These are phyloP conservation scores for Cygnus buccinator DNA, from an alignment of 2,113 vertebrate species.

Conservation along the genomic window DNA sequence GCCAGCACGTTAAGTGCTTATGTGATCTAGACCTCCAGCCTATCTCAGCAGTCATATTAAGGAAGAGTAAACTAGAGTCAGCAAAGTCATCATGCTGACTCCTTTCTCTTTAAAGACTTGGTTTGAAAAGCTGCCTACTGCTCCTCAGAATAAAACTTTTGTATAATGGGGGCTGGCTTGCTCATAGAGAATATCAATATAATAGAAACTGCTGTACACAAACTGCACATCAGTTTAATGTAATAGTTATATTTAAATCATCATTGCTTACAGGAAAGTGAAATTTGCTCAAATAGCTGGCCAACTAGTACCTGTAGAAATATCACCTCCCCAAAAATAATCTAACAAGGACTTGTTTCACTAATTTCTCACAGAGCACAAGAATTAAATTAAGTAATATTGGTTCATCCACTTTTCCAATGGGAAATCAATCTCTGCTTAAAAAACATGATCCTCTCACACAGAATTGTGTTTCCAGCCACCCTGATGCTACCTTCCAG, in stretches of 20 bases:
- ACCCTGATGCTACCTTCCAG: background rate
- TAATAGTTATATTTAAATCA: background rate
- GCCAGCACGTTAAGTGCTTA: background rate
- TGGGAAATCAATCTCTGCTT: background rate
- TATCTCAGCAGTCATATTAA: background rate
- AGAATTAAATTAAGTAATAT: background rate
- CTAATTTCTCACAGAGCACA: background rate
- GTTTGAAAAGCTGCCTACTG: background rate
- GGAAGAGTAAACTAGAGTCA: background rate
- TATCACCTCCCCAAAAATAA: background rate
- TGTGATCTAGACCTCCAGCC: background rate
- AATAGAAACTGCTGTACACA: background rate
- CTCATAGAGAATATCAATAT: background rate
- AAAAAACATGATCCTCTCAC: background rate
- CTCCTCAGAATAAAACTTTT: background rate
- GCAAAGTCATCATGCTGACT: background rate
- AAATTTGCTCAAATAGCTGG: background rate
- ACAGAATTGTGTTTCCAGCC: background rate
- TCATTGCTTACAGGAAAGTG: background rate
- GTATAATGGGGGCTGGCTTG: background rate
- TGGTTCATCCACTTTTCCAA: background rate
- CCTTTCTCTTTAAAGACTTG: background rate
- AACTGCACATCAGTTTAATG: background rate
- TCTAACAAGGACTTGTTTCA: background rate
- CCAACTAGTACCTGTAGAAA: background rate